A percentile compares a stretch with the other conserved stretches of the same genome.
Evolutionary conservation across 2,888 invertebrate genomes (phyloP).

Genomic region (Ryuthela nishihirai): DNA sequence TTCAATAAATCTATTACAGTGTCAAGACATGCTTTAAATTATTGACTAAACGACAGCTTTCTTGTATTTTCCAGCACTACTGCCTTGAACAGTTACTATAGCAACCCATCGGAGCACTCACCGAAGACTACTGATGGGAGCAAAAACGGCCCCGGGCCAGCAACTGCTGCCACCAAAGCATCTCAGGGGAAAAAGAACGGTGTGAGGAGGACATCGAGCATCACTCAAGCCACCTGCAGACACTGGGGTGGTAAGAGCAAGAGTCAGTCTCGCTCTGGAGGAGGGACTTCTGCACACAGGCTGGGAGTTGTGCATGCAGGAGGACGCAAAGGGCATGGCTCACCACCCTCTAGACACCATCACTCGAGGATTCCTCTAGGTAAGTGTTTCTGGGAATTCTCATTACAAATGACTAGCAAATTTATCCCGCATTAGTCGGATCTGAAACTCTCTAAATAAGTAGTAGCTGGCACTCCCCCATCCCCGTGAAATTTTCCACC

Average conservation of each 20-base stretch:
- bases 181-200: slow-evolving; percentile 16
- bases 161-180: slow-evolving; percentile 7
- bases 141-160: not conserved
- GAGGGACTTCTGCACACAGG: no score
- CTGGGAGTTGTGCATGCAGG: slow-evolving; percentile 18
- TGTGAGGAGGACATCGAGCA: slow-evolving; percentile 18
- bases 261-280: slow-evolving; percentile 2
- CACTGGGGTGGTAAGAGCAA: slow-evolving; percentile 24
- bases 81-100: slow-evolving; percentile 20
- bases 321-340: slow-evolving; percentile 12
- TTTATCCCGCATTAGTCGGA: no score
- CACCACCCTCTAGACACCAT: slow-evolving; percentile 23
- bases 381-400: slow-evolving; percentile 10
- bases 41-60: no score
- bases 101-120: slow-evolving; percentile 19
- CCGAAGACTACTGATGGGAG: slow-evolving; percentile 4
- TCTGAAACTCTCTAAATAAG: no score
- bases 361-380: slow-evolving; percentile 27
- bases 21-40: no score
- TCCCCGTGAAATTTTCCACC: no score
- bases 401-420: no score
- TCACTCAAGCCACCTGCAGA: slow-evolving; percentile 19
- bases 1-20: no score
- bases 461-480: no score
- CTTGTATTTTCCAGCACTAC: slow-evolving; percentile 21